Base-by-base conservation (phyloP, 2,113 vertebrate species). In the Heteronetta atricapilla region DNA sequence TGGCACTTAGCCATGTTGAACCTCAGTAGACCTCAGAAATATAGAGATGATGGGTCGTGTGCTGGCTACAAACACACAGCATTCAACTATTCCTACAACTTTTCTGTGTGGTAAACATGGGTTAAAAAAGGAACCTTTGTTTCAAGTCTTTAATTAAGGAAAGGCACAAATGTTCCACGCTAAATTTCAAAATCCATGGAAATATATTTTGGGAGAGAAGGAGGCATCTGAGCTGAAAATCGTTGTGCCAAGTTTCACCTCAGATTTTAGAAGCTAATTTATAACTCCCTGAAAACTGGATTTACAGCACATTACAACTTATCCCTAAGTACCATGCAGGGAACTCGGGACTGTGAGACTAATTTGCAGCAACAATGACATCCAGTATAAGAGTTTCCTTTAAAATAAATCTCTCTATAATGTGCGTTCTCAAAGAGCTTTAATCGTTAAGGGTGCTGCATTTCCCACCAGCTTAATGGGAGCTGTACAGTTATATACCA, bases 291-390 rank as follows among this genome's bases (percentile, higher is more conserved):
- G 73, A 93, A 96, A 80, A 82, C 23, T 69, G 1, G 0, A 76
- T 72, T 85, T 87, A 76, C 42, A 77, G 52, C 59, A 86, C 75
- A 80, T 73, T 62, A 90, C 66, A 77, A 72, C 13, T 91, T 91
- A 83, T 9, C 59, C n/a, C 28, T 67, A 89, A 80, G 23, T 58
- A 70, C 36, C 79, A 40, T 18, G 7, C 63, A 86, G 55, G 73
- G 67, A 93, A 83, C 48, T 91, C 82, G 88, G 74, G 59, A 56
- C 79, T 70, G 8, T 56, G 88, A 94, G 76, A 90, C 36, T 89
- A 89, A 96, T 94, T 93, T 94, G 63, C 89, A 83, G 31, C 63
- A 92, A 66, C 42, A 46, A 52, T 75, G 56, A 68, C 46, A 92
- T 88, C 75, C 59, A 87, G 20, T 63, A 23, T 38, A 83, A 63